Conservation (phyloP, 2,888 invertebrate genomes). For the Acanthoscelides obtectus region DNA sequence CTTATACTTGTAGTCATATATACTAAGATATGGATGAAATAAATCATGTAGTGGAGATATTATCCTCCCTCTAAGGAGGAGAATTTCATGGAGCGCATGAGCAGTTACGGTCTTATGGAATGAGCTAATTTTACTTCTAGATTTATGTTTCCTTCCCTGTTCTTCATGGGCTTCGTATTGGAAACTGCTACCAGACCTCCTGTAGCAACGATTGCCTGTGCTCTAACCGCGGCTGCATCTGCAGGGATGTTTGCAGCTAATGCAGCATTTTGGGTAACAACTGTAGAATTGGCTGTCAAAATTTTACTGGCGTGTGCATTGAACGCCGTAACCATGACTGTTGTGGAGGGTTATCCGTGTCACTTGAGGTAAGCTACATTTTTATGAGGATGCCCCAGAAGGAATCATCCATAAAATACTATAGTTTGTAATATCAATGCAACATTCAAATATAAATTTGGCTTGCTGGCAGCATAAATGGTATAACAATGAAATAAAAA, state of each 20-base stretch:
- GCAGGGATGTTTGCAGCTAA: conserved; percentile 53
- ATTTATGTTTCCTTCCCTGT: conserved; percentile 48
- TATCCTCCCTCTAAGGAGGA: too few relatives aligned
- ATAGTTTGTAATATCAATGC: neutral
- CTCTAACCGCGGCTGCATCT: conserved; percentile 48
- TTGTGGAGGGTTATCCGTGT: conserved; percentile 56
- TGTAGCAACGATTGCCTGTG: conserved; percentile 38
- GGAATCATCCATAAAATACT: neutral
- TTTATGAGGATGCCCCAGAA: too few relatives aligned
- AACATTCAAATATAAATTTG: conserved; percentile 8
- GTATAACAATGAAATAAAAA: too few relatives aligned
- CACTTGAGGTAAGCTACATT: conserved; percentile 50
- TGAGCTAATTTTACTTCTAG: neutral
- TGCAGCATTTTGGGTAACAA: conserved; percentile 40
- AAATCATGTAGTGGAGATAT: too few relatives aligned
- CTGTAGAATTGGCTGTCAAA: conserved; percentile 46
- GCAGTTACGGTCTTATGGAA: too few relatives aligned
- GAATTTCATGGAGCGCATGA: too few relatives aligned
- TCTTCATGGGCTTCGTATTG: conserved; percentile 43
- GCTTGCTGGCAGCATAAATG: conserved; percentile 4
- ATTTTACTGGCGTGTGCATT: conserved; percentile 50
- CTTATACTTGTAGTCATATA: too few relatives aligned
- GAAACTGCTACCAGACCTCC: conserved; percentile 37
- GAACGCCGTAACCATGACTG: conserved; percentile 49
- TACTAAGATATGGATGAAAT: too few relatives aligned